Evolutionary conservation across 2,888 invertebrate genomes (phyloP).

Genomic region (Julus scanicus): DNA sequence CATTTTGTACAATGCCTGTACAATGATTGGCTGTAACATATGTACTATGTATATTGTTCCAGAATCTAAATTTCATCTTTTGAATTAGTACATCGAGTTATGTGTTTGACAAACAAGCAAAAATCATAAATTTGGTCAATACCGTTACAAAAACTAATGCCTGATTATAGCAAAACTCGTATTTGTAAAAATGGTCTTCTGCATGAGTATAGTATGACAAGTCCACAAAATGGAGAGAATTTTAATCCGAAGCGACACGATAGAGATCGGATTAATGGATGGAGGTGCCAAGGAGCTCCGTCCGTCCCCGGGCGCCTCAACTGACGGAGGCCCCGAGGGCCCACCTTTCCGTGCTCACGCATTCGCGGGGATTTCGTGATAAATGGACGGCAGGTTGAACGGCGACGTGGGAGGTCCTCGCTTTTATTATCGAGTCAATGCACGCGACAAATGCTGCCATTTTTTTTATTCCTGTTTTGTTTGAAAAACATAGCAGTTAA

Average conservation of each 20-base stretch:
- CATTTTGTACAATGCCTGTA: too few relatives aligned
- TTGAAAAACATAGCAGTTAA: slow-evolving; percentile 11
- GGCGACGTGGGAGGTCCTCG: slow-evolving; percentile 7
- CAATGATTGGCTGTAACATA: too few relatives aligned
- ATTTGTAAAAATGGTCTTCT: too few relatives aligned
- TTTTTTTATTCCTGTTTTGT: not conserved
- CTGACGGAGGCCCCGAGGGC: not conserved
- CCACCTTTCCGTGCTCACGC: not conserved
- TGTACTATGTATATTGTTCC: too few relatives aligned
- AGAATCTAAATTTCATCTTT: too few relatives aligned
- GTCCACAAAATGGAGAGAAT: not conserved
- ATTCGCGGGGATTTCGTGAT: not conserved
- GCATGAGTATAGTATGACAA: too few relatives aligned
- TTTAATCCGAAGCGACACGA: not conserved
- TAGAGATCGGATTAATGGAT: not conserved
- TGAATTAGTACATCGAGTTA: too few relatives aligned
- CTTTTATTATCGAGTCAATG: not conserved
- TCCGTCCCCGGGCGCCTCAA: not conserved
- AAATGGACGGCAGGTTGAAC: too few relatives aligned
- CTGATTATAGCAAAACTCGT: too few relatives aligned
- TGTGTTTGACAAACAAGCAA: too few relatives aligned
- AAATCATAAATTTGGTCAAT: too few relatives aligned
- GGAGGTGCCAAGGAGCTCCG: not conserved
- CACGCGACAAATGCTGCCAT: not conserved
- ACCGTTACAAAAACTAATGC: too few relatives aligned